Evolutionary conservation across 2,113 vertebrate genomes (phyloP).

Genomic region (Protomyctophum bolini): DNA sequence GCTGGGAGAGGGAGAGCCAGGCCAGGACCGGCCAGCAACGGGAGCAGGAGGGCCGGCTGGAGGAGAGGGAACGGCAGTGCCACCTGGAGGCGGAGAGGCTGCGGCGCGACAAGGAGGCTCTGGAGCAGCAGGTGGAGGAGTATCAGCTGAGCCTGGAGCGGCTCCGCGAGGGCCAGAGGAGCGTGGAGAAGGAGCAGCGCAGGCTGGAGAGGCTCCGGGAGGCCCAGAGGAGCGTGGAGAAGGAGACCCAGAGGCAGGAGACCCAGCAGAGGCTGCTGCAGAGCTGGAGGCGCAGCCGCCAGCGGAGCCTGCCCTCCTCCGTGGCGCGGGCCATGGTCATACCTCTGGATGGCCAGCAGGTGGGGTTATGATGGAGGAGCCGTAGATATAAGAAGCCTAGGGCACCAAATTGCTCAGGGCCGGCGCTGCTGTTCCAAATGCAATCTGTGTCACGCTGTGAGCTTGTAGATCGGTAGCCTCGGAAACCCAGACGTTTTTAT

Average conservation of each 20-base stretch:
- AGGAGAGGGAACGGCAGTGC: slow-evolving; percentile 79
- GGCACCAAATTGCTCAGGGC: too few relatives aligned
- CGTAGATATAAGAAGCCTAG: not conserved
- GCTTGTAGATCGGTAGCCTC: too few relatives aligned
- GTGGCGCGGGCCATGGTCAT: slow-evolving; percentile 70
- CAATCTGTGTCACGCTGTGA: too few relatives aligned
- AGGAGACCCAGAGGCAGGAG: slow-evolving; percentile 83
- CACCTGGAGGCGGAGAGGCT: slow-evolving; percentile 77
- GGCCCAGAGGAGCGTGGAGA: slow-evolving; percentile 86
- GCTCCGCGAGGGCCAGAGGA: slow-evolving; percentile 87
- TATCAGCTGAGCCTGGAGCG: slow-evolving; percentile 94
- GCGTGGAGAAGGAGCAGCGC: slow-evolving; percentile 85
- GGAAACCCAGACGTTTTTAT: too few relatives aligned
- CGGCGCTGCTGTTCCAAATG: too few relatives aligned
- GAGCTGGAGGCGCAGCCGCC: slow-evolving; percentile 77
- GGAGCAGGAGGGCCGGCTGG: slow-evolving; percentile 70
- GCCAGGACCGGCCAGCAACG: slow-evolving; percentile 78
- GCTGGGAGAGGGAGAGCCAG: slow-evolving; percentile 86
- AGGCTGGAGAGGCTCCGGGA: slow-evolving; percentile 85
- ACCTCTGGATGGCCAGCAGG: slow-evolving; percentile 70
- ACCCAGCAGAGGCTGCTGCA: slow-evolving; percentile 77
- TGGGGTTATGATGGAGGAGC: slow-evolving; percentile 25
- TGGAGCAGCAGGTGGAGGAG: slow-evolving; percentile 85
- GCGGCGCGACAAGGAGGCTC: slow-evolving; percentile 79
- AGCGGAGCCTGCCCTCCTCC: slow-evolving; percentile 76